Conservation (phyloP, 1,140 invertebrate species). For the Geopemphigus sp. region DNA sequence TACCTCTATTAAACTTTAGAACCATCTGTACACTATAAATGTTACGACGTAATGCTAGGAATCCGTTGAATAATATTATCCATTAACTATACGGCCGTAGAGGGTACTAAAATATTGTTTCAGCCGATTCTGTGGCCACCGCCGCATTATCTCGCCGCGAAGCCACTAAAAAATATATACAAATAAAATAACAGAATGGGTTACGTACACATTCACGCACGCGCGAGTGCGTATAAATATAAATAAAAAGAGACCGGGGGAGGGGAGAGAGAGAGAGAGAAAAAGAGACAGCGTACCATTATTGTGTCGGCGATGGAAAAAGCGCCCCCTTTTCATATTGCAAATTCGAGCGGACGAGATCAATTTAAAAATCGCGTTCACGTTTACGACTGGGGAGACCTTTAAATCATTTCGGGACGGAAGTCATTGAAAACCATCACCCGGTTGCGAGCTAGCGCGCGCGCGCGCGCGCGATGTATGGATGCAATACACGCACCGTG, state of each 20-base stretch:
- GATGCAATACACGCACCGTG: constrained; percentile 4
- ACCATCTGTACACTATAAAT: neutral
- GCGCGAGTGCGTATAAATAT: neutral
- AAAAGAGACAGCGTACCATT: neutral
- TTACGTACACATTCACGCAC: neutral
- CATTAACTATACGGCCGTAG: neutral
- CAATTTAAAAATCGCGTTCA: constrained; percentile 39
- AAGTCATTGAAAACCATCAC: constrained; percentile 31
- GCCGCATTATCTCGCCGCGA: neutral
- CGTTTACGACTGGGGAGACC: constrained; percentile 4
- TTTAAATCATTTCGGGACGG: constrained; percentile 29
- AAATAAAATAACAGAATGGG: constrained; percentile 1
- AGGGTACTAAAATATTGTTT: constrained; percentile 2
- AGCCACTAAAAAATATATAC: neutral
- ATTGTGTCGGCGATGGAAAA: neutral
- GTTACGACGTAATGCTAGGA: neutral
- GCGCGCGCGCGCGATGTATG: neutral
- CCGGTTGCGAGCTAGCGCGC: neutral
- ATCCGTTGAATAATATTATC: neutral
- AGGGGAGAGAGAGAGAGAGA: neutral
- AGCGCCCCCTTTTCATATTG: neutral
- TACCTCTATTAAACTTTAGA: neutral
- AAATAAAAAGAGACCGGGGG: neutral
- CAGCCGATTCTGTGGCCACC: neutral
- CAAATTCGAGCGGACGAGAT: neutral